Conservation (phyloP, 2,113 vertebrate genomes). For the Macrotus californicus region DNA sequence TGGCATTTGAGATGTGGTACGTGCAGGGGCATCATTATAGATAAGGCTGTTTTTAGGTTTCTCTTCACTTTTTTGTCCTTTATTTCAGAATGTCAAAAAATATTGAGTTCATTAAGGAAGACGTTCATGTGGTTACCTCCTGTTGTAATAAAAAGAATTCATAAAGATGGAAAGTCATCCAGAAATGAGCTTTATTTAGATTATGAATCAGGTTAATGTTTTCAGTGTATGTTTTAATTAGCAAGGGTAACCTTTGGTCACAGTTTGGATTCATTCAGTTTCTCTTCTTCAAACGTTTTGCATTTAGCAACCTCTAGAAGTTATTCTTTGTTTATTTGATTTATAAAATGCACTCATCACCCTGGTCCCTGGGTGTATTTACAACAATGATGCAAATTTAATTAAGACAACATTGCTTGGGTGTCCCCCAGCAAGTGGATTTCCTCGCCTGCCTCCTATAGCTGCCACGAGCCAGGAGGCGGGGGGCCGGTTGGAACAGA, state of each 20-base stretch:
- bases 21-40: neutral
- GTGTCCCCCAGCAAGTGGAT: neutral
- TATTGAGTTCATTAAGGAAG: constrained; percentile 39
- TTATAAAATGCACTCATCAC: constrained; percentile 61
- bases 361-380: constrained; percentile 42
- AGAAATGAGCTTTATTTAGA: constrained; percentile 51
- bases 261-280: constrained; percentile 15
- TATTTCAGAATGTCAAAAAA: constrained; percentile 43
- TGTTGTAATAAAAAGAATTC: constrained; percentile 44
- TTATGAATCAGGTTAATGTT: constrained; percentile 56
- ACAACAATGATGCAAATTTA: constrained; percentile 55
- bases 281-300: constrained; percentile 50
- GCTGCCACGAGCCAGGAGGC: constrained; percentile 10
- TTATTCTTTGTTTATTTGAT: constrained; percentile 66
- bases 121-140: constrained; percentile 59
- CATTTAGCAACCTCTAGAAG: constrained; percentile 43
- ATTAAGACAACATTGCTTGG: constrained; percentile 60
- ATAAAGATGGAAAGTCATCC: constrained; percentile 26
- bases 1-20: neutral
- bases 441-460: neutral
- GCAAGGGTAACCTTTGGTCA: neutral
- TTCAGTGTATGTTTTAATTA: constrained; percentile 59
- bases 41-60: constrained; percentile 3
- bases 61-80: neutral
- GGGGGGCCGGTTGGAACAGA: constrained; percentile 20